Base-by-base conservation (phyloP, 2,888 invertebrate genomes). In the Ceraclea dissimilis region DNA sequence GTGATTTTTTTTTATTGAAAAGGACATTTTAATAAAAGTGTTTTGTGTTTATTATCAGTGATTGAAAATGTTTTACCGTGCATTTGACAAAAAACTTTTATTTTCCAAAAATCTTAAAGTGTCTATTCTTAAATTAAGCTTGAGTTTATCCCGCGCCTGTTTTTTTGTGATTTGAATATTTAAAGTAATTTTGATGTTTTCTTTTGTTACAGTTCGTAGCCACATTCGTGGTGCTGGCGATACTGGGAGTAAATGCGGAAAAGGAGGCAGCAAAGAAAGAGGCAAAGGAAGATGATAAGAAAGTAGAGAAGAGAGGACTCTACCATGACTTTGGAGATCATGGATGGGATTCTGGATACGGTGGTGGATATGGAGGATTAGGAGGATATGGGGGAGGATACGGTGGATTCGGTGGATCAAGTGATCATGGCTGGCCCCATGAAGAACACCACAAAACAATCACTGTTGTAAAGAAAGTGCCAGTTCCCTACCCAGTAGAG, bases 401-500 rank as follows among this genome's bases (percentile, higher is more conserved):
- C 51, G 60, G 62, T 17, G 57, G 56, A 33, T 58, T 59, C 52
- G 64, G 63, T 21, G 63, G 61, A 26, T 63, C 63, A n/a, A 62
- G 63, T 1, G 62, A 63, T 26, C n/a, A n/a, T n/a, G 64, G 64
- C 51, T 18, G 65, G 39, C 74, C 73, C 43, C 69, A 69, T 49
- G 78, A 79, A 55, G 80, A 84, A 63, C 80, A 84, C 66, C 80
- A 84, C 66, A 86, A 86, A 67, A 83, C 83, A 48, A 69, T 86
- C 62, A 88, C 88, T 11, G 81, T 90, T 22, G 81, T 87, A 63
- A 88, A 87, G 73, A 86, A 83, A 62, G 81, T 88, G 50, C 81
- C 85, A 31, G 81, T 81, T 47, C 85, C 85, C 47, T 85, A 86
- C 68, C 87, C 84, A 54, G 88, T 89, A 56, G 85, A 86, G 66